A percentile compares a stretch with the other conserved stretches of the same genome.
phyloP scores from a whole-genome alignment of 53 echinoderm and acorn worm genomes.

The Mesocentrotus franciscanus region DNA sequence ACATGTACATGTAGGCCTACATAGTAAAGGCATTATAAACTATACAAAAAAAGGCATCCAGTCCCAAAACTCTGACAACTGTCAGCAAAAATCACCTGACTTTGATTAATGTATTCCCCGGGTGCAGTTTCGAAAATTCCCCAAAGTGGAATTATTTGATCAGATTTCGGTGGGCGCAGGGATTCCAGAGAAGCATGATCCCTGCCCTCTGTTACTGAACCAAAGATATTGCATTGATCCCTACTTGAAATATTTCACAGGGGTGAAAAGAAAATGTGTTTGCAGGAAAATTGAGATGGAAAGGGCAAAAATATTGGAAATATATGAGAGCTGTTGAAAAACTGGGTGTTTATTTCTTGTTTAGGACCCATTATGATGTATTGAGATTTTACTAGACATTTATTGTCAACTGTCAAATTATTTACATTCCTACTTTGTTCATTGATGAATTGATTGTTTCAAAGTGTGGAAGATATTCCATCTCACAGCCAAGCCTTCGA shows the following conservation, averaged over 20 bases:
- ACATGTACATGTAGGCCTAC: not conserved
- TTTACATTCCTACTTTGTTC: slow-evolving; percentile 4
- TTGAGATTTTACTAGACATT: not conserved
- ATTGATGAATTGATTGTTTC: not conserved
- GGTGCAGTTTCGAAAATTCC: slow-evolving; percentile 44
- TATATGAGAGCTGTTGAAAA: not conserved
- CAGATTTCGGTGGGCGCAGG: slow-evolving; percentile 50
- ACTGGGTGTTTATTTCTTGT: not conserved
- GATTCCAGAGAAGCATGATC: slow-evolving; percentile 52
- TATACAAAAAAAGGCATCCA: not conserved
- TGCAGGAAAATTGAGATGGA: slow-evolving; percentile 15
- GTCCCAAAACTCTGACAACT: slow-evolving; percentile 14
- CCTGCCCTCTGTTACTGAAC: slow-evolving; percentile 28
- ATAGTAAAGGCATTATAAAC: not conserved
- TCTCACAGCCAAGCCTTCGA: not conserved
- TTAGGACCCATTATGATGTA: not conserved
- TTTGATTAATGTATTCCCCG: slow-evolving; percentile 65
- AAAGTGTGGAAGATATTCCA: not conserved
- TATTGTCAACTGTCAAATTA: not conserved
- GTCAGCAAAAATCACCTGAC: slow-evolving; percentile 42
- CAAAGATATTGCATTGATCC: slow-evolving; percentile 38
- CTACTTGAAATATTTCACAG: slow-evolving; percentile 15
- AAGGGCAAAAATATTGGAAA: not conserved
- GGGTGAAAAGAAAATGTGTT: not conserved
- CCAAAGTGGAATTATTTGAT: slow-evolving; percentile 65